Conservation (phyloP, 2,113 vertebrate species). For the Indicator indicator region DNA sequence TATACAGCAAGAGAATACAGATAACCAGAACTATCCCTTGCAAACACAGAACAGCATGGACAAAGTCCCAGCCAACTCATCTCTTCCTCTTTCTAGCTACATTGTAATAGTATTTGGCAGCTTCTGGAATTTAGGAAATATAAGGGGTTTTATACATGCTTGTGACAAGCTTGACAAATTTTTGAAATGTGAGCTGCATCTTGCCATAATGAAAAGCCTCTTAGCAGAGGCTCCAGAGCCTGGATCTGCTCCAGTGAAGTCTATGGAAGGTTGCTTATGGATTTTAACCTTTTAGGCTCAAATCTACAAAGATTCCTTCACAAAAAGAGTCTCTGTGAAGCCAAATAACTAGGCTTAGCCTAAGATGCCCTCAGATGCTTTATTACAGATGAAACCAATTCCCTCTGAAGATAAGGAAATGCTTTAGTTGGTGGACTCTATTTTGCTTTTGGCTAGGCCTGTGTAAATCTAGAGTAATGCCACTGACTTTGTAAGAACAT, state of each 20-base stretch:
- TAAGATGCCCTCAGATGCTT: slow-evolving; percentile 23
- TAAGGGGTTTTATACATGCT: not conserved
- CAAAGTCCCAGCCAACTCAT: not conserved
- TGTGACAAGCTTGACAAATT: not conserved
- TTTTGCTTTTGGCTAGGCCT: slow-evolving; percentile 29
- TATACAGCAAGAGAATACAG: not conserved
- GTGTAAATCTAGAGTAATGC: slow-evolving; percentile 33
- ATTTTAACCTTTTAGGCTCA: not conserved
- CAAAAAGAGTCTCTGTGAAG: not conserved
- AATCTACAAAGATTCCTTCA: slow-evolving; percentile 4
- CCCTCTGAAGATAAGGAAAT: slow-evolving; percentile 46
- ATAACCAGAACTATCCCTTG: not conserved
- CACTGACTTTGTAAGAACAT: slow-evolving; percentile 3
- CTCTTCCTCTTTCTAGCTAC: not conserved
- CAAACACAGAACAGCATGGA: not conserved
- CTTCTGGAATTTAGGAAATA: not conserved
- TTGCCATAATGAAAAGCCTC: not conserved
- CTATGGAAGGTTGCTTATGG: not conserved
- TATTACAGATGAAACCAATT: slow-evolving; percentile 45
- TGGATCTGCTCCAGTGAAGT: not conserved
- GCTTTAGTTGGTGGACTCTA: not conserved
- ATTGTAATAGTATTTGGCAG: not conserved
- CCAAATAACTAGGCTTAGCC: slow-evolving; percentile 18
- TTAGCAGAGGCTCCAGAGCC: not conserved
- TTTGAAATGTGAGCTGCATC: not conserved